Base-by-base conservation (phyloP, 2,113 vertebrate genomes). In the Catharus bicknelli region DNA sequence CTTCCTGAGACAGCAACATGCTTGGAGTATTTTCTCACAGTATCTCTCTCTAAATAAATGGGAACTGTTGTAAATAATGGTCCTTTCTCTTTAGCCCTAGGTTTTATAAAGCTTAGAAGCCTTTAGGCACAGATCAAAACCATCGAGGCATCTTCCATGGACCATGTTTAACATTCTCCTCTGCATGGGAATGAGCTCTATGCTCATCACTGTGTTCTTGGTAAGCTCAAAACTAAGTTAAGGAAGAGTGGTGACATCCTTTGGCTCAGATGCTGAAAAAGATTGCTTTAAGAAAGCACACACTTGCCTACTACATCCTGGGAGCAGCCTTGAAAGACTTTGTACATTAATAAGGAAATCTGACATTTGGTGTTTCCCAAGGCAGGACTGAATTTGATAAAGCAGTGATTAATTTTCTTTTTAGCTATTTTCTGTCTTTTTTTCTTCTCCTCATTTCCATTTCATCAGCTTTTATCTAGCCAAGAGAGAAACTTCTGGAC, bases 401-500 rank as follows among this genome's bases (percentile, higher is more conserved):
- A 84, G n/a, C 38, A 47, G 58, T 66, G 66, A 91, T 62, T 74
- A 89, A 83, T 89, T 73, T 92, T 79, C 34, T 85, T 79, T 87
- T 76, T 55, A 80, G 70, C 66, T 85, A 30, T 92, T 77, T 94
- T 90, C 63, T 91, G 38, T 36, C 59, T 72, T 58, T 38, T 43
- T 90, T 72, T 29, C 42, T 54, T 11, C 34, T 25, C 11, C 43
- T 83, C 30, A 58, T 87, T 94, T 59, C 34, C 43, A 43, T 87
- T 96, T 95, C 32, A 80, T 58, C 62, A 43, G 90, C 22, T 92
- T 92, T 87, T 79, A 91, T 90, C 43, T 86, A 89, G 32, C 59
- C 82, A 87, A 92, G 63, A 93, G 42, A 92, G 86, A 94, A 94
- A 85, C 78, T 95, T 92, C 75, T 94, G 59, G 81, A 80, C 78